Evolutionary conservation across 2,113 vertebrate species (phyloP).

Genomic region (Osmerus eperlanus): DNA sequence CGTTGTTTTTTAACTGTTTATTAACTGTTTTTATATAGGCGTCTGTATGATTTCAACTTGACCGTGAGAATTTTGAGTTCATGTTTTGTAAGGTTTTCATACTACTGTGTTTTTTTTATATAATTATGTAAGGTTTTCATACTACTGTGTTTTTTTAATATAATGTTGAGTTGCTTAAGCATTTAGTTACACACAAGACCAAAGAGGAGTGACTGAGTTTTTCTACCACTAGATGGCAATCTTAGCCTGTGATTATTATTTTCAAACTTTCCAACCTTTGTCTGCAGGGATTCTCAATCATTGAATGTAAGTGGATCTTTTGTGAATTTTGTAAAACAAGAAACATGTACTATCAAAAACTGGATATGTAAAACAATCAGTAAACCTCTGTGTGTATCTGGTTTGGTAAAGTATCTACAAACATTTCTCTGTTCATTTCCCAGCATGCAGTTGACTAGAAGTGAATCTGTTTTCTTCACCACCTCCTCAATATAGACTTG

Average conservation of each 20-base stretch:
- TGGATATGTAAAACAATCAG: background rate
- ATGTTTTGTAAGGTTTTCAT: background rate
- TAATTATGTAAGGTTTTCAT: background rate
- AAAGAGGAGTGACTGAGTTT: background rate
- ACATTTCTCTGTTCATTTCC: background rate
- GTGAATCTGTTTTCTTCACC: conserved; percentile 27
- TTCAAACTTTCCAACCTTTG: background rate
- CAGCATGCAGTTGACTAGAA: background rate
- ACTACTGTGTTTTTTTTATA: background rate
- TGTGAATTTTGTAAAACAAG: too few relatives aligned
- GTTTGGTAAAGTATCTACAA: background rate
- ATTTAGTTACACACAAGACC: background rate
- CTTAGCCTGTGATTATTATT: background rate
- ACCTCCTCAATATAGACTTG: conserved; percentile 34
- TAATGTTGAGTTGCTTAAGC: background rate
- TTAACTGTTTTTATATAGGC: background rate
- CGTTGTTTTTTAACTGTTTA: background rate
- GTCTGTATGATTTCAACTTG: background rate
- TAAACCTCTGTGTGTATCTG: background rate
- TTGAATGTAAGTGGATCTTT: too few relatives aligned
- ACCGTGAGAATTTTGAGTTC: background rate
- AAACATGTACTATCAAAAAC: too few relatives aligned
- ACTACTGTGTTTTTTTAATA: background rate
- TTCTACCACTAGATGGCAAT: background rate
- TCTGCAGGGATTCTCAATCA: too few relatives aligned